Base-by-base conservation (phyloP, 2,888 invertebrate species). In the Anarsia innoxiella region DNA sequence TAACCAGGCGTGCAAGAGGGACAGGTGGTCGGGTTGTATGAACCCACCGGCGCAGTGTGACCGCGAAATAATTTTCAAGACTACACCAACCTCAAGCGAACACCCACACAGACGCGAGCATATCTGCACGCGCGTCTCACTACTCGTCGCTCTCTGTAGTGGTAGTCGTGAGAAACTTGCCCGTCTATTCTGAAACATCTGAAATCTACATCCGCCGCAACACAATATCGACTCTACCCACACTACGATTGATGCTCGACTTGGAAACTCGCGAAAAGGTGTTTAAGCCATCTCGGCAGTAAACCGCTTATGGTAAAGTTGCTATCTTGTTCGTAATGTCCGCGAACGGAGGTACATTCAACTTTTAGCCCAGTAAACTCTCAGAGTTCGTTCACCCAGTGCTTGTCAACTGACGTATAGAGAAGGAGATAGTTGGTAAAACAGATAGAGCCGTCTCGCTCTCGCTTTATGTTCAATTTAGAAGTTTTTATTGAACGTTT, bases 321-420 rank as follows among this genome's bases (percentile, higher is more conserved):
- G 82, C 82, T 84, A 84, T 84, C 83, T 84, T 83, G 82, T 83
- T 83, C 79, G 82, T 83, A 78, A 83, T 80, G 83, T 83, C 83
- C 83, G 84, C 84, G 83, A 82, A 82, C 80, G 79, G 77, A 75
- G 78, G 83, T 83, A 80, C 85, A 71, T 84, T 85, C 84, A 85
- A 84, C 85, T 85, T 85, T 85, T 85, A 85, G 84, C 85, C 85
- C 76, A 85, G 84, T 85, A 85, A 85, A 85, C 85, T 85, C 83
- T 65, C 69, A 49, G 67, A 78, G 85, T 83, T 84, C 85, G 69
- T 84, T 85, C 85, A 85, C 85, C 85, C 83, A 85, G 66, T 84
- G 77, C 80, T 83, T 83, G 84, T 84, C 83, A 83, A 80, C 78
- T 82, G 80, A 82, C 83, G 82, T 79, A 76, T 69, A 72, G 56